Conservation (phyloP, 2,113 vertebrate genomes). For the Caretta caretta region DNA sequence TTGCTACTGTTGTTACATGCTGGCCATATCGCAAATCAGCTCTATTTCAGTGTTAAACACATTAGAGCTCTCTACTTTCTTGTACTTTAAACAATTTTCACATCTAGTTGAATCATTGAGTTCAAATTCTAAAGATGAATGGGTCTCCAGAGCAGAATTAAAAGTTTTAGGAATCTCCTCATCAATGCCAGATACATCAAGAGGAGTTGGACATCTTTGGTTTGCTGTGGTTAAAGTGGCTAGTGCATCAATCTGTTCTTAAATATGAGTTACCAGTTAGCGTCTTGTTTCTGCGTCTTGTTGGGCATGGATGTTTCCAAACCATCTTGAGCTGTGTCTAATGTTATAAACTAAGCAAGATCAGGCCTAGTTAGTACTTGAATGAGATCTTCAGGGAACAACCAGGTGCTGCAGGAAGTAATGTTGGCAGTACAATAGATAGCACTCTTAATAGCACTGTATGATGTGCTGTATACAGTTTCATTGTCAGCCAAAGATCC, state of each 20-base stretch:
- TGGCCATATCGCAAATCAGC: constrained; percentile 23
- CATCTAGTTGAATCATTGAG: constrained; percentile 11
- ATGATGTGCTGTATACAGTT: background rate
- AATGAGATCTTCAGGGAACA: background rate
- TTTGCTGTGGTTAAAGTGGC: background rate
- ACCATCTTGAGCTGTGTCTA: background rate
- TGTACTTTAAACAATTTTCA: constrained; percentile 21
- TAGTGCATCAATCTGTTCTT: background rate
- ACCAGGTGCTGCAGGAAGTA: background rate
- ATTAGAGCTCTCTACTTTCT: constrained; percentile 42
- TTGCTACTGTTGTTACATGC: constrained; percentile 1
- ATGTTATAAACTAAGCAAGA: background rate
- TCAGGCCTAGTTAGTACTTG: background rate
- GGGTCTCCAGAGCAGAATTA: background rate
- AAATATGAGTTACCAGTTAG: background rate
- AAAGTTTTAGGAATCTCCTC: background rate
- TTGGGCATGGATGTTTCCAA: background rate
- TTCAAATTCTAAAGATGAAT: background rate
- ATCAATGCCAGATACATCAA: background rate
- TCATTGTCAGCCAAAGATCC: background rate
- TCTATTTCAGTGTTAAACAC: constrained; percentile 46
- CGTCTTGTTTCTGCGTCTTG: background rate
- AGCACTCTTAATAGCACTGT: background rate
- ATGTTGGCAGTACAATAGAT: background rate
- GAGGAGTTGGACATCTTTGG: constrained; percentile 15